phyloP scores from a whole-genome alignment of 2,113 vertebrate species.

The Epinephelus lanceolatus region DNA sequence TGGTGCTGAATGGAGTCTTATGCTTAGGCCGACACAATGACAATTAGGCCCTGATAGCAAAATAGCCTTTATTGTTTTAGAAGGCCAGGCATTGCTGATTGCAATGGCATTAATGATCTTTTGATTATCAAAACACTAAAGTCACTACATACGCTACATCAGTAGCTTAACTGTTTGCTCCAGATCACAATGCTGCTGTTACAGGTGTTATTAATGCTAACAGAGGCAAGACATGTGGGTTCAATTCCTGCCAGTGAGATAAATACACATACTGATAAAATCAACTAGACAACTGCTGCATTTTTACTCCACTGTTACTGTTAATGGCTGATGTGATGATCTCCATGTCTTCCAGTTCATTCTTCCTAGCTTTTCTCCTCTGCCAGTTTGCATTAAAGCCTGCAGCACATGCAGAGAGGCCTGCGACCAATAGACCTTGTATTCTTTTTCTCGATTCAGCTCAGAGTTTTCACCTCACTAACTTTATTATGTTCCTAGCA shows the following conservation, averaged over 20 bases:
- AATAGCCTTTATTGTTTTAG: background rate
- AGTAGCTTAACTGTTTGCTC: background rate
- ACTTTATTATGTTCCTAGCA: conserved; percentile 65
- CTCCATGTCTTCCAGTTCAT: conserved; percentile 38
- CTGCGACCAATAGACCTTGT: conserved; percentile 60
- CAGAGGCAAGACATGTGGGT: background rate
- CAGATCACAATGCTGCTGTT: background rate
- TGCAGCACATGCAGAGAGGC: conserved; percentile 27
- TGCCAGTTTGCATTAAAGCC: conserved; percentile 57
- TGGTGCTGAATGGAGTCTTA: background rate
- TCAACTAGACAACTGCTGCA: background rate
- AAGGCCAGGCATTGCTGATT: background rate
- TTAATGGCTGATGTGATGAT: conserved; percentile 22
- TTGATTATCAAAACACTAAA: background rate
- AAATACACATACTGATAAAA: conserved; percentile 17
- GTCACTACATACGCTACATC: background rate
- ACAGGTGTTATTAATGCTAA: background rate
- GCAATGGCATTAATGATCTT: background rate
- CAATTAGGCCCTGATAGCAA: background rate
- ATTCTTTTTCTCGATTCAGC: conserved; percentile 44
- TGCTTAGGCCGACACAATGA: background rate
- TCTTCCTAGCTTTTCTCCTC: conserved; percentile 30
- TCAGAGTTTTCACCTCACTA: conserved; percentile 65
- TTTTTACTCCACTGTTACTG: background rate
- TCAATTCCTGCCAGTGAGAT: background rate